Base-by-base conservation (phyloP, 2,888 invertebrate species). In the Rhagophthalmus giganteus region DNA sequence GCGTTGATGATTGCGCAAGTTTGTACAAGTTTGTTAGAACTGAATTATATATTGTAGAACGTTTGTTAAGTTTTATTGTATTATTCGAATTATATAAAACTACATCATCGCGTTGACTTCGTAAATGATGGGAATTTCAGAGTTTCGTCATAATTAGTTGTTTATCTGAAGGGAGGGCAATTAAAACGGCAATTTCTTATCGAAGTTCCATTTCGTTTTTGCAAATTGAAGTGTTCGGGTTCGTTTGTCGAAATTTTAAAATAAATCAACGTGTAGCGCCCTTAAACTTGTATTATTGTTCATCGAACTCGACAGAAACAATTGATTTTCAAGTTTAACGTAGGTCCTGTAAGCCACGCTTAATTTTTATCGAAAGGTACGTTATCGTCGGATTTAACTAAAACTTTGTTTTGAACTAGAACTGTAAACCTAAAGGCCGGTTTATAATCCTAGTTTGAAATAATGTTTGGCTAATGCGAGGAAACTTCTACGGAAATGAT, bases 1-100 rank as follows among this genome's bases (percentile, higher is more conserved):
- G 63, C 59, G 58, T 61, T 59, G 63, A 64, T 60, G 63, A 63
- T 60, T 62, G 52, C 56, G 39, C 51, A 46, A 61, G 60, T 58
- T 62, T 61, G 56, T 58, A 42, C 59, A 65, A 65, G 58, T 65
- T 64, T 64, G 62, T 65, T 63, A 63, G 61, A 58, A 63, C 63
- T 62, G 61, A 65, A 64, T 61, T 64, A 45, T 51, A 44, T 34
- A 33, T 32, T 45, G 15, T 20, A 13, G 16, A 31, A 51, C 11
- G 34, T 40, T 52, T 52, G 41, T 38, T 26, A 41, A 52, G 52
- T 52, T 40, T 37, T 46, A 38, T 52, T 45, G 42, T 35, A 24
- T 37, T 37, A 37, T 45, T 45, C 30, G 35, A 45, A 45, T 45
- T 37, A 45, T n/a, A n/a, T 41, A 41, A 32, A 24, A 24, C 32